Conservation (phyloP, 2,888 invertebrate species). For the Agriopis aurantiaria region DNA sequence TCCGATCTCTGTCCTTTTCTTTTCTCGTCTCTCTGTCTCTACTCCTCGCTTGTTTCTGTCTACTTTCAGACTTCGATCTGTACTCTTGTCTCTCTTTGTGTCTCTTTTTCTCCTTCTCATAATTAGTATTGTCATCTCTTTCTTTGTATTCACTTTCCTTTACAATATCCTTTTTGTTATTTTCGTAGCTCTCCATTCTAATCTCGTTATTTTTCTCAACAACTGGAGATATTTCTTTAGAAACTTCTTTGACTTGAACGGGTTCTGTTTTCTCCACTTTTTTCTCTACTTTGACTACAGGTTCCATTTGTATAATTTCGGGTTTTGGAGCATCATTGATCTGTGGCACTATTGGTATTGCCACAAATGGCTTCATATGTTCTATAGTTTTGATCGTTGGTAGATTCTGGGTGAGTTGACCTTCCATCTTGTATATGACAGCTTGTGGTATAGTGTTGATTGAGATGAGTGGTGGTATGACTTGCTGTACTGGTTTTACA, state of each 20-base stretch:
- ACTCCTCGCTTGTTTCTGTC: conserved; percentile 58
- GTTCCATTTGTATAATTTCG: conserved; percentile 44
- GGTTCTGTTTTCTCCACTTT: conserved; percentile 36
- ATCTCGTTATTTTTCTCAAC: conserved; percentile 45
- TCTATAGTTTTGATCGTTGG: conserved; percentile 56
- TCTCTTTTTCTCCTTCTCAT: conserved; percentile 63
- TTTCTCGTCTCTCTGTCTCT: conserved; percentile 54
- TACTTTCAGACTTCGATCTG: conserved; percentile 63
- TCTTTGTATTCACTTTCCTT: conserved; percentile 41
- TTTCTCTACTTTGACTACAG: conserved; percentile 29
- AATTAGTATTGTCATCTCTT: conserved; percentile 47
- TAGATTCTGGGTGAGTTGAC: conserved; percentile 56
- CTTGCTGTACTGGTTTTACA: conserved; percentile 13
- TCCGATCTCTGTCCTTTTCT: conserved; percentile 57
- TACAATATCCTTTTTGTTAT: conserved; percentile 26
- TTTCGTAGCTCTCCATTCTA: conserved; percentile 39
- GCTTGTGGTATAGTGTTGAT: conserved; percentile 62
- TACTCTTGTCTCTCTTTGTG: conserved; percentile 64
- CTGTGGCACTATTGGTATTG: conserved; percentile 48
- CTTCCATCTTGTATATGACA: conserved; percentile 74
- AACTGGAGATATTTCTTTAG: conserved; percentile 31
- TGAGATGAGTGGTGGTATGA: conserved; percentile 44
- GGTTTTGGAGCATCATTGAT: conserved; percentile 48
- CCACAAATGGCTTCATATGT: conserved; percentile 37
- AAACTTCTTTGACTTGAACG: conserved; percentile 21